A percentile compares a stretch with the other conserved stretches of the same genome.
Conservation (phyloP, 1,140 invertebrate genomes). For the Drosophila setifemur region DNA sequence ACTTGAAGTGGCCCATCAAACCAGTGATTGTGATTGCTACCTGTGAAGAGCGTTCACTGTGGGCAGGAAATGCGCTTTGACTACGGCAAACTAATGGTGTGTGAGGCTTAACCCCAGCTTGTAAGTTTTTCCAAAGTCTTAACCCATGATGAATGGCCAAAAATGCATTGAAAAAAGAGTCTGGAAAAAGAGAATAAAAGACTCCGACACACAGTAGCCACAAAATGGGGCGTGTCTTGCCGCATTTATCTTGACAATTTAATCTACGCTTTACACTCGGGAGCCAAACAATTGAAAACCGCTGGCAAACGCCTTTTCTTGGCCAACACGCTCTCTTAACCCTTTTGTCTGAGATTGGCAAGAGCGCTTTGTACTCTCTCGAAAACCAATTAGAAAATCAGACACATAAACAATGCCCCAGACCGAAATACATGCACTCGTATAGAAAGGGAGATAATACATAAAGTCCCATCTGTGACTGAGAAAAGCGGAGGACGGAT, state of each 20-base stretch:
- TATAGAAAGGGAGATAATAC: constrained; percentile 5
- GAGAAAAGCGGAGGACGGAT: no score
- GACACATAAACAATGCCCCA: constrained; percentile 56
- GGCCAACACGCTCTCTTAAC: constrained; percentile 33
- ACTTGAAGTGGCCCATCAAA: constrained; percentile 49
- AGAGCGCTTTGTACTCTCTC: background rate
- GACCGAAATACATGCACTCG: constrained; percentile 12
- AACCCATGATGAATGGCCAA: constrained; percentile 47
- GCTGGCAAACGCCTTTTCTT: constrained; percentile 32
- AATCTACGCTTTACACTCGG: constrained; percentile 47
- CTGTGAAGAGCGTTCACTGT: constrained; percentile 41
- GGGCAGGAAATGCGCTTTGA: constrained; percentile 66
- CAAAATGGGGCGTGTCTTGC: constrained; percentile 32
- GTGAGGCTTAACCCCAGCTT: constrained; percentile 21
- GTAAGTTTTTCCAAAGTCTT: constrained; percentile 30
- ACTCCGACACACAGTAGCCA: constrained; percentile 50
- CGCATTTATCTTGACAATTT: constrained; percentile 70
- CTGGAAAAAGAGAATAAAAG: constrained; percentile 11
- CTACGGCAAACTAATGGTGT: constrained; percentile 41
- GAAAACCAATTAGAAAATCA: constrained; percentile 67
- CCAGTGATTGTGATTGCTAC: constrained; percentile 40
- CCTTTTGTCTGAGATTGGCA: constrained; percentile 17
- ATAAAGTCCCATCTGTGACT: constrained; percentile 10
- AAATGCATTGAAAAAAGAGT: no score
- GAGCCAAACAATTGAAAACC: constrained; percentile 26